Conservation (phyloP, 2,797 vertebrate genomes). For the Heteromormyrus szaboi region DNA sequence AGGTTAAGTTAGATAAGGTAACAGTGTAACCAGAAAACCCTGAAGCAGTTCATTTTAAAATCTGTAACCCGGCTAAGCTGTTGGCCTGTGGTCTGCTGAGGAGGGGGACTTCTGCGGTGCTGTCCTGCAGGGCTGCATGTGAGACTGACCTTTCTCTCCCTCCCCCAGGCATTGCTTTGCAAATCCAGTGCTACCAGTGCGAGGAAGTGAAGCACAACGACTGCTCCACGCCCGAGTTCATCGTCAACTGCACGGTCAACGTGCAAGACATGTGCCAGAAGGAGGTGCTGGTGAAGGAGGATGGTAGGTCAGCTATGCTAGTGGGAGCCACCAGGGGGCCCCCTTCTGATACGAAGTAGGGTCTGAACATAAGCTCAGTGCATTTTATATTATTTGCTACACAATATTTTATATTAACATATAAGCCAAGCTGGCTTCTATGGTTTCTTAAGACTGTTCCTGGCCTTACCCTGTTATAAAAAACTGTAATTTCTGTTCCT, state of each 20-base stretch:
- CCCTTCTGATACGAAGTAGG: neutral
- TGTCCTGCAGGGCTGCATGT: neutral
- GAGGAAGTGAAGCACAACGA: conserved; percentile 91
- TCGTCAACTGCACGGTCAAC: conserved; percentile 95
- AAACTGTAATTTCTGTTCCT: neutral
- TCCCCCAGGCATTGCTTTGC: conserved; percentile 70
- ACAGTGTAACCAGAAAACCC: neutral
- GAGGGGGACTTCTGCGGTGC: neutral
- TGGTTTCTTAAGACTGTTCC: neutral
- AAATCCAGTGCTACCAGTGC: conserved; percentile 98
- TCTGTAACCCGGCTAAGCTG: neutral
- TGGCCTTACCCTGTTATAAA: neutral
- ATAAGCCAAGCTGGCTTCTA: neutral
- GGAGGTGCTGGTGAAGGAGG: conserved; percentile 88
- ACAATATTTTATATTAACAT: neutral
- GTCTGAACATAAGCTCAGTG: neutral
- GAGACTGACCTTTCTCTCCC: neutral
- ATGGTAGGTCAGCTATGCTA: conserved; percentile 65
- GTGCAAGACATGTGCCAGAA: conserved; percentile 98
- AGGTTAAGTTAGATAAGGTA: neutral
- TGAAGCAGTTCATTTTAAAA: neutral
- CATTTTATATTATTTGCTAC: neutral
- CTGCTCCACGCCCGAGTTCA: conserved; percentile 88
- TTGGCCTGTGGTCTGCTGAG: neutral
- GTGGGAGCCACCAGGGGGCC: neutral